phyloP scores from a whole-genome alignment of 2,113 vertebrate species.

The Entomyzon cyanotis region DNA sequence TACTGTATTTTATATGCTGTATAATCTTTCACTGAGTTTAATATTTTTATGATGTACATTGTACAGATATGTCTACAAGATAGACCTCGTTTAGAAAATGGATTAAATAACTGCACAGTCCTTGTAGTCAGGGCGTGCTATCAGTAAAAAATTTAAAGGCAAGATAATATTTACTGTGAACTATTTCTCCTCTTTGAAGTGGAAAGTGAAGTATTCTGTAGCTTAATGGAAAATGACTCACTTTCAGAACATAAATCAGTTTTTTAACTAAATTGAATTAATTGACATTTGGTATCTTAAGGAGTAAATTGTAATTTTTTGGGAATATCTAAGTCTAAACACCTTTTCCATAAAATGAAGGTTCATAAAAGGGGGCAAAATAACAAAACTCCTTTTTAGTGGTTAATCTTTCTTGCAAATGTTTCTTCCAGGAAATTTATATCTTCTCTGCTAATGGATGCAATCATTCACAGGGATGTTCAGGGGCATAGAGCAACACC shows the following conservation, averaged over 20 bases:
- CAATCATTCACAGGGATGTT: neutral
- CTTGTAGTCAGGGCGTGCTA: neutral
- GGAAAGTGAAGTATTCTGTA: neutral
- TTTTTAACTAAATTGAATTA: slow-evolving; percentile 21
- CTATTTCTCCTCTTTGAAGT: slow-evolving; percentile 20
- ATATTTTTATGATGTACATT: neutral
- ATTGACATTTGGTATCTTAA: neutral
- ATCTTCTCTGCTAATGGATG: neutral
- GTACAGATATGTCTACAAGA: neutral
- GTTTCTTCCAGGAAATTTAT: neutral
- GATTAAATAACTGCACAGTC: neutral
- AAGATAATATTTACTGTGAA: slow-evolving; percentile 26
- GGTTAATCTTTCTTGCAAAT: neutral
- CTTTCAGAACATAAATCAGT: slow-evolving; percentile 5
- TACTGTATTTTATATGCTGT: neutral
- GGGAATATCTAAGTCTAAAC: neutral
- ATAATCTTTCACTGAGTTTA: neutral
- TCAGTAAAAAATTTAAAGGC: neutral
- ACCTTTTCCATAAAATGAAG: neutral
- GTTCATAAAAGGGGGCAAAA: neutral
- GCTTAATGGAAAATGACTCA: neutral
- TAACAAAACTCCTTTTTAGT: neutral
- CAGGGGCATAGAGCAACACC: neutral
- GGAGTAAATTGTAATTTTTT: neutral
- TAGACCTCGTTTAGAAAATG: neutral